Percentiles rank a stretch among this genome's conserved stretches.
Conservation (phyloP, 2,113 vertebrate genomes). For the Polypterus bichir region DNA sequence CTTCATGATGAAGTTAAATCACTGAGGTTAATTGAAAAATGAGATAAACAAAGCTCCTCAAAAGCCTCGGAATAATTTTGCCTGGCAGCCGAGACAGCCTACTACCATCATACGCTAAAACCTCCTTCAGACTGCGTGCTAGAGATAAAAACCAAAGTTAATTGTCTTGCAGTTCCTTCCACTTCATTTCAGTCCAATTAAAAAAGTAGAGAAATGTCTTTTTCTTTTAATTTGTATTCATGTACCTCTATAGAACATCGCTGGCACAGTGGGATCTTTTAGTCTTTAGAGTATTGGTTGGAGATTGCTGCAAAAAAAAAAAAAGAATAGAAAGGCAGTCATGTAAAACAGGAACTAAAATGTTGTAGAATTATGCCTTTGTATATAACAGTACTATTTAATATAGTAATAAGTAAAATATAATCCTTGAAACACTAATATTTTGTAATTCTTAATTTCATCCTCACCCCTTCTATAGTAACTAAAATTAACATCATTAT, state of each 20-base stretch:
- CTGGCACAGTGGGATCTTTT: slow-evolving; percentile 27
- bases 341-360: neutral
- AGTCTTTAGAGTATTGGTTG: slow-evolving; percentile 6
- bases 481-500: too few species aligned
- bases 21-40: slow-evolving; percentile 93
- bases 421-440: too few species aligned
- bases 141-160: slow-evolving; percentile 63
- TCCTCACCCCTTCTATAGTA: too few species aligned
- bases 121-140: slow-evolving; percentile 49
- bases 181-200: slow-evolving; percentile 79
- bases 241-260: slow-evolving; percentile 40
- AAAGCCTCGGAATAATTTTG: slow-evolving; percentile 65
- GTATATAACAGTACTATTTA: neutral
- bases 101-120: slow-evolving; percentile 42
- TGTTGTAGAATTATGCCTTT: slow-evolving; percentile 1
- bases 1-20: slow-evolving; percentile 74
- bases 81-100: slow-evolving; percentile 50
- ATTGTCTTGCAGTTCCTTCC: slow-evolving; percentile 80
- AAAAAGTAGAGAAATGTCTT: slow-evolving; percentile 54
- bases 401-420: too few species aligned
- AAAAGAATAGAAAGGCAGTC: neutral
- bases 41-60: slow-evolving; percentile 74
- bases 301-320: slow-evolving; percentile 4
- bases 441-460: too few species aligned
- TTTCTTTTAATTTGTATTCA: slow-evolving; percentile 56